These are phyloP conservation scores for Barnardius zonarius DNA, from an alignment of 2,113 vertebrate species.

Conservation along the genomic window DNA sequence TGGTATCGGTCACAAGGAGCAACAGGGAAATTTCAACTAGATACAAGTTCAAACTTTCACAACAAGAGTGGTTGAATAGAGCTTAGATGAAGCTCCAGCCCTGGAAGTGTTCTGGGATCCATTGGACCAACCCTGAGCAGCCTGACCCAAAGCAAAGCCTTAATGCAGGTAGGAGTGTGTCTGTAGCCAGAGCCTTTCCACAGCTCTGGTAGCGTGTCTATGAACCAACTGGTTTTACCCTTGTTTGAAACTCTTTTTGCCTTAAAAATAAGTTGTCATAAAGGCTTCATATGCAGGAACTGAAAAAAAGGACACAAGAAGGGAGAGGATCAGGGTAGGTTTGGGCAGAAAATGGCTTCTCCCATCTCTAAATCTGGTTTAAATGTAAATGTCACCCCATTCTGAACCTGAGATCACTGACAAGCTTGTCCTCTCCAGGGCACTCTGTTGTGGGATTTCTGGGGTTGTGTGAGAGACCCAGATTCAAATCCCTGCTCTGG, in stretches of 20 bases:
- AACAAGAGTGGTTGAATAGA: background rate
- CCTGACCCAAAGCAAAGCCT: background rate
- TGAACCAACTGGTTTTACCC: background rate
- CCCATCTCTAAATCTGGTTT: background rate
- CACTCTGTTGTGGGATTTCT: background rate
- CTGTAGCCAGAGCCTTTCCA: background rate
- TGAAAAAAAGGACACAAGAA: background rate
- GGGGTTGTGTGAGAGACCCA: background rate
- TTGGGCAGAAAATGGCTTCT: background rate
- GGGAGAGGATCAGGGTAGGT: background rate
- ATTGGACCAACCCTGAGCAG: background rate
- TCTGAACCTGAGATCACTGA: background rate
- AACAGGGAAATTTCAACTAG: background rate
- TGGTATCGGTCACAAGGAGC: fast-evolving
- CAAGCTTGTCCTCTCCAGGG: background rate
- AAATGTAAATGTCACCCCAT: background rate
- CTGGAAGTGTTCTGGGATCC: background rate
- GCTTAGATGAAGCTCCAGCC: background rate
- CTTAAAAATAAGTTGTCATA: background rate
- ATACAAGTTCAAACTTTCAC: background rate
- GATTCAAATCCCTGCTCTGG: background rate
- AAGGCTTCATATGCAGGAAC: background rate
- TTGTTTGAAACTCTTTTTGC: background rate
- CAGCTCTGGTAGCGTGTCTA: background rate
- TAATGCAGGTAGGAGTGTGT: background rate